phyloP scores from a whole-genome alignment of 2,888 invertebrate species.

The Eilema caniola region DNA sequence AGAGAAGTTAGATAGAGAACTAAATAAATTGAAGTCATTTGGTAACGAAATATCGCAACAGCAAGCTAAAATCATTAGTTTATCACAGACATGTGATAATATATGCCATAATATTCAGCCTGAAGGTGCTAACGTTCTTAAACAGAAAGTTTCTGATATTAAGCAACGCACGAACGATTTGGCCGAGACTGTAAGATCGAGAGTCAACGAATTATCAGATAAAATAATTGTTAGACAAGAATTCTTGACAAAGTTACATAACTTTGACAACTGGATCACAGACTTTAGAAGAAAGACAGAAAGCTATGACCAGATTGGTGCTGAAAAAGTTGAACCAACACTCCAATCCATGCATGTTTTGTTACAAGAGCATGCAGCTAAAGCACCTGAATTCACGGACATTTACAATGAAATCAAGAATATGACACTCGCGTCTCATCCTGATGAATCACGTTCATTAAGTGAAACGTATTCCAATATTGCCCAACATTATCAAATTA shows the following conservation, averaged over 20 bases:
- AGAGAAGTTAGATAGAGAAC: conserved; percentile 91
- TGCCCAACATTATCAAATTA: conserved; percentile 91
- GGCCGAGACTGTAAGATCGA: conserved; percentile 91
- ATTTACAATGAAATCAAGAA: conserved; percentile 95
- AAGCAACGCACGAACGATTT: conserved; percentile 91
- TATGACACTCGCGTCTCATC: conserved; percentile 89
- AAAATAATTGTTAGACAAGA: conserved; percentile 94
- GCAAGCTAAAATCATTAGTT: conserved; percentile 92
- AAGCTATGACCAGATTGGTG: conserved; percentile 93
- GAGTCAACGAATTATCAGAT: conserved; percentile 93
- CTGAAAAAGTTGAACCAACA: conserved; percentile 93
- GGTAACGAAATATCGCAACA: conserved; percentile 95
- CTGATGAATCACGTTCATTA: conserved; percentile 91
- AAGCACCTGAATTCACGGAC: conserved; percentile 91
- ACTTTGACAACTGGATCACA: conserved; percentile 93
- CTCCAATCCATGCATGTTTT: conserved; percentile 93
- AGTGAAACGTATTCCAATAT: conserved; percentile 92
- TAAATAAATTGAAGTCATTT: conserved; percentile 92
- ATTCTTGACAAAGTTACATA: conserved; percentile 92
- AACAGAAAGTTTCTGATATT: conserved; percentile 90
- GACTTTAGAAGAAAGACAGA: conserved; percentile 90
- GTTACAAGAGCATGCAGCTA: conserved; percentile 94
- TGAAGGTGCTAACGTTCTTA: conserved; percentile 91
- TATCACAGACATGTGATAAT: conserved; percentile 93
- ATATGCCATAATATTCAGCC: conserved; percentile 92